Percentiles rank a stretch among this genome's conserved stretches.
Evolutionary conservation across 23 tunicate genomes (phyloP).

Genomic region (Diplosoma virens): DNA sequence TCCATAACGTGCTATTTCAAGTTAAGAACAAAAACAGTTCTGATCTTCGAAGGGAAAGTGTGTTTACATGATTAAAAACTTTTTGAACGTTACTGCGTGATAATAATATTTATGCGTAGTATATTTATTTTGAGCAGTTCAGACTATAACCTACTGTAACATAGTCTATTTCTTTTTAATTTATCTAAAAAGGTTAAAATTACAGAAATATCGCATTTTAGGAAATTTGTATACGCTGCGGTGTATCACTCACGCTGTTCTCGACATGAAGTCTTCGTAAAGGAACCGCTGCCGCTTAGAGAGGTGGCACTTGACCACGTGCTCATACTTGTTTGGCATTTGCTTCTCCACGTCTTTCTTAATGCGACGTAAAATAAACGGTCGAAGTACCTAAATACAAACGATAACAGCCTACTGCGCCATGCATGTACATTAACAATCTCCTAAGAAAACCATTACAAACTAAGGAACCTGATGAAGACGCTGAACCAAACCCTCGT

Average conservation of each 20-base stretch:
- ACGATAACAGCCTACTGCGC: neutral
- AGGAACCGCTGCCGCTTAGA: constrained; percentile 90
- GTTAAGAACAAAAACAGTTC: too few species aligned
- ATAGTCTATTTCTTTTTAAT: too few species aligned
- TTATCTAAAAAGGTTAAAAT: too few species aligned
- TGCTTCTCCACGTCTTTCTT: constrained; percentile 97
- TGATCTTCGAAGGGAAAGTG: too few species aligned
- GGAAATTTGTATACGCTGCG: too few species aligned
- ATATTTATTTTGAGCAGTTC: too few species aligned
- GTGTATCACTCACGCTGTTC: constrained; percentile 70
- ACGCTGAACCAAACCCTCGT: constrained; percentile 69
- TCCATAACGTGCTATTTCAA: too few species aligned
- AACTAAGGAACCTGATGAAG: constrained; percentile 68
- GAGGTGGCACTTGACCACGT: constrained; percentile 85
- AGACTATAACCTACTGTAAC: too few species aligned
- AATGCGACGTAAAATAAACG: constrained; percentile 83
- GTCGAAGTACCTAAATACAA: constrained; percentile 69
- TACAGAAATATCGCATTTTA: too few species aligned
- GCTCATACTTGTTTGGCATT: constrained; percentile 98
- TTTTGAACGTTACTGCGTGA: too few species aligned
- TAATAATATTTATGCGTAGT: too few species aligned
- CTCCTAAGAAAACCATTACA: neutral
- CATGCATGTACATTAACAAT: neutral
- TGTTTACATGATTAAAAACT: too few species aligned
- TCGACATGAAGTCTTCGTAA: constrained; percentile 93